These are phyloP conservation scores for Sinocyclocheilus rhinocerous DNA, from an alignment of 2,113 vertebrate species.

Conservation along the genomic window DNA sequence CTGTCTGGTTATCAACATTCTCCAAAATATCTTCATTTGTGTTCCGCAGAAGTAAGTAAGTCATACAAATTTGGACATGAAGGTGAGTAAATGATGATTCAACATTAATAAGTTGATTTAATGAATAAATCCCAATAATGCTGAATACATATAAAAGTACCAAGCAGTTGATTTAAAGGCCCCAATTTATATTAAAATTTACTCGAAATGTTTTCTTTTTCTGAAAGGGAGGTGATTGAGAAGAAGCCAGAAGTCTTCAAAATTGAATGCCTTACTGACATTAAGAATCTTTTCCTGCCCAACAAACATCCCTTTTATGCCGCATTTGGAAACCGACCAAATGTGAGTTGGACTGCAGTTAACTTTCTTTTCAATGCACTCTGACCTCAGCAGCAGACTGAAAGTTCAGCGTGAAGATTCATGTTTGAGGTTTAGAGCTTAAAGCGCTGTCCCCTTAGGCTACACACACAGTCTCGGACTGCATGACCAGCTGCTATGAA, in stretches of 20 bases:
- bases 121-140: neutral
- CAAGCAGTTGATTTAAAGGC: no score
- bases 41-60: no score
- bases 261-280: slow-evolving; percentile 97
- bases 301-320: slow-evolving; percentile 94
- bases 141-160: neutral
- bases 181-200: no score
- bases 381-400: neutral
- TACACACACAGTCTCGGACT: neutral
- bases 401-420: slow-evolving; percentile 8
- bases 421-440: slow-evolving; percentile 4
- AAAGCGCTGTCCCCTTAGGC: neutral
- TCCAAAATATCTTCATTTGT: neutral
- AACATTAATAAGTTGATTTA: neutral
- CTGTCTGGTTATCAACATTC: neutral
- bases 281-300: slow-evolving; percentile 93
- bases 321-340: slow-evolving; percentile 95
- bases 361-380: neutral
- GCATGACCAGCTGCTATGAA: slow-evolving; percentile 7
- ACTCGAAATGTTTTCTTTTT: neutral
- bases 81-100: neutral
- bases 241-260: slow-evolving; percentile 99
- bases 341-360: slow-evolving; percentile 76
- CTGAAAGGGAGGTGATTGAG: slow-evolving; percentile 95
- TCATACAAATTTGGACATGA: no score